phyloP scores from a whole-genome alignment of 2,888 invertebrate genomes.

The Metalampra italica region DNA sequence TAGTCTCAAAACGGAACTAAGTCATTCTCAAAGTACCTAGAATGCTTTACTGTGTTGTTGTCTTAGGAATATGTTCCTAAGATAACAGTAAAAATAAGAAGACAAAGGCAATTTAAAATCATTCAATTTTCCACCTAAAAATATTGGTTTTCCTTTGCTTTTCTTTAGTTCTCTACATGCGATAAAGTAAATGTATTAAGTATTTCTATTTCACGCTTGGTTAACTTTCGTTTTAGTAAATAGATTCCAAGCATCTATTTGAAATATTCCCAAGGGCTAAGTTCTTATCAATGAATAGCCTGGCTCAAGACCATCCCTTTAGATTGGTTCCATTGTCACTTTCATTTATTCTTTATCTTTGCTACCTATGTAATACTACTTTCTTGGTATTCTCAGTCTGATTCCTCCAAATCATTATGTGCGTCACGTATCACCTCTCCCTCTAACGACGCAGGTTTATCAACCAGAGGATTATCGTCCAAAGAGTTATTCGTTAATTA shows the following conservation, averaged over 20 bases:
- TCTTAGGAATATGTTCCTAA: too few species aligned
- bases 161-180: too few species aligned
- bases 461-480: slow-evolving; percentile 15
- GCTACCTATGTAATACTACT: slow-evolving; percentile 1
- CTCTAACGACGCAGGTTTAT: slow-evolving; percentile 33
- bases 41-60: too few species aligned
- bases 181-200: neutral
- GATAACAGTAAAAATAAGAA: too few species aligned
- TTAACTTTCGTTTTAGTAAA: neutral
- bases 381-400: slow-evolving; percentile 24
- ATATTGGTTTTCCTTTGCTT: too few species aligned
- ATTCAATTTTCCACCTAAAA: too few species aligned
- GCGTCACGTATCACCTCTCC: slow-evolving; percentile 32
- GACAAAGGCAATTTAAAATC: too few species aligned
- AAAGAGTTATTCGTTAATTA: slow-evolving; percentile 10
- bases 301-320: neutral
- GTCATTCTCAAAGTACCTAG: too few species aligned
- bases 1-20: too few species aligned
- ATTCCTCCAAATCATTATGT: slow-evolving; percentile 21
- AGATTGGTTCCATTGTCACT: neutral
- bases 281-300: neutral
- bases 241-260: too few species aligned
- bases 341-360: neutral
- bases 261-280: neutral
- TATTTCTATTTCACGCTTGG: neutral